Percentiles rank a stretch among this genome's conserved stretches.
These are phyloP conservation scores for Globicephala melas DNA, from an alignment of 2,113 vertebrate species.

Conservation along the genomic window DNA sequence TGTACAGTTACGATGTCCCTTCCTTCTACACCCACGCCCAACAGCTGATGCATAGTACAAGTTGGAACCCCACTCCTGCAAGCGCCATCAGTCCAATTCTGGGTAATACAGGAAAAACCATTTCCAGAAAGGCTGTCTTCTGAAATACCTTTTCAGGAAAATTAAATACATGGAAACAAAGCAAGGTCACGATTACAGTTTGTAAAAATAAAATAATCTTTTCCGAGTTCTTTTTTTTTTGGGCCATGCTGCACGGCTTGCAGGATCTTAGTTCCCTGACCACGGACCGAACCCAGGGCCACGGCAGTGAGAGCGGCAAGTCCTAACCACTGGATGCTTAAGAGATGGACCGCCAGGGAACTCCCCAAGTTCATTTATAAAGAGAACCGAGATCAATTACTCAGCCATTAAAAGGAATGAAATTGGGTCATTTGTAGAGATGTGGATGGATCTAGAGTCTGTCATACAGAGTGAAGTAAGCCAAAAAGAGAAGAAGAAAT, in stretches of 20 bases:
- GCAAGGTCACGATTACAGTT: not conserved
- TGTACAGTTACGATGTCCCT: not conserved
- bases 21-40: not conserved
- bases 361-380: constrained; percentile 27
- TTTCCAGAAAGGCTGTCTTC: constrained; percentile 32
- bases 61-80: not conserved
- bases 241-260: not conserved
- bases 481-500: no score
- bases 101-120: constrained; percentile 1
- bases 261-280: not conserved
- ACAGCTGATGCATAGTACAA: not conserved
- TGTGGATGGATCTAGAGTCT: no score
- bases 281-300: not conserved
- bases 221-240: not conserved
- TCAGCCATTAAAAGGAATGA: no score
- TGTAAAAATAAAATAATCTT: not conserved
- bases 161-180: constrained; percentile 45
- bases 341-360: not conserved
- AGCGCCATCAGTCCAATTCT: not conserved
- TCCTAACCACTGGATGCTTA: not conserved
- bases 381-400: not conserved
- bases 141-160: constrained; percentile 41
- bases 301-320: not conserved
- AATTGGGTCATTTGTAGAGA: no score
- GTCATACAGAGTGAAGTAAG: no score